Base-by-base conservation (phyloP, 2,888 invertebrate genomes). In the Halictus ligatus region DNA sequence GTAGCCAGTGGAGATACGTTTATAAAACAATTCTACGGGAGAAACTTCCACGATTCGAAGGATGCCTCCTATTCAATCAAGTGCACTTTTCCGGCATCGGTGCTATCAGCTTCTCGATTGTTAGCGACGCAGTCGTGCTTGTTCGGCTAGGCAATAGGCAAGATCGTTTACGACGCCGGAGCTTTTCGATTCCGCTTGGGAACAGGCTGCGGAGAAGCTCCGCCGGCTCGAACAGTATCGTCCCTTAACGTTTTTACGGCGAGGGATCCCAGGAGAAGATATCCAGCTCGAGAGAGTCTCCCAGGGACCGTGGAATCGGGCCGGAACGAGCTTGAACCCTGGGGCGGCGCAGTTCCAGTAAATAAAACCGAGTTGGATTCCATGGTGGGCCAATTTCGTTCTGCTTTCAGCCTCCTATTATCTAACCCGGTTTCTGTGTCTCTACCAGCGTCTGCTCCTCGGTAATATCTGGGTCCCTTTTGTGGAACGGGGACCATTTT, bases 321-420 rank as follows among this genome's bases (percentile, higher is more conserved):
- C 40, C 21, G 13, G 58, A 78, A 86, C 83, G 73, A 76, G 75
- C 21, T 69, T 72, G 67, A 69, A 67, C 80, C 76, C 73, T 69
- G 73, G 35, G 72, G 77, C 8, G 76, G 67, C 25, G 60, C 72
- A 40, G 74, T 78, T 73, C 46, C 76, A 50, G 75, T 43, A 74
- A 89, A 80, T 88, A 85, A 77, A 84, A 71, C 79, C 74, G 72
- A 76, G 25, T 7, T 2, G 77, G 69, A 83, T 77, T 75, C 64
- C 75, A 72, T 35, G 90, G 86, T 87, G 90, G 89, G 90, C 90
- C 88, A 83, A 88, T 87, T 90, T 87, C 58, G 73, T 83, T 82
- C 73, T 50, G 72, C 81, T 79, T 85, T 84, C 81, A 71, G 29
- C 54, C 72, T 64, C 75, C 85, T 73, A 88, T 91, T 90, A 89